Evolutionary conservation across 2,113 vertebrate genomes (phyloP), one percentile per base, ranked within the genome.

Genomic region (Sylvicapra grimmia): DNA sequence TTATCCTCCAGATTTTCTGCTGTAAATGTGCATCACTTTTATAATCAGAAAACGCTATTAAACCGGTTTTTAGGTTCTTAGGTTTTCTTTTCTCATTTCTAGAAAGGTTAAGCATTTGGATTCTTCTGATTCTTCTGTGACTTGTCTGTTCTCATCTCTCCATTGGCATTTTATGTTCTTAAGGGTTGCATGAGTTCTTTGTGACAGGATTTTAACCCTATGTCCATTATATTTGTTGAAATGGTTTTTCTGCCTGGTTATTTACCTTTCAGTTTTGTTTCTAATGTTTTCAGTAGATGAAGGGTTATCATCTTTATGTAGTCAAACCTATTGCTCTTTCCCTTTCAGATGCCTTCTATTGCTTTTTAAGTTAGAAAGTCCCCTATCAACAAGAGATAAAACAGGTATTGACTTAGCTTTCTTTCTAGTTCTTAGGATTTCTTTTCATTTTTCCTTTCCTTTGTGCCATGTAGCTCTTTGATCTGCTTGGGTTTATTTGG

Each of bases 251-350:
- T 86, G 44, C 47, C 53, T 75, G 89, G 75, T 95, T 93, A 51
- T 87, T 95, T 97, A 89, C 86, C 93, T 94, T 97, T 77, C 54
- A 29, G 13, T 91, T 87, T 94, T 49, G 61, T 80, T 94, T 94
- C 84, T 96, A 31, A 47, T 31, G 92, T 89, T 93, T 95, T 94
- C 75, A n/a, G 83, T 33, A 44, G 83, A 80, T 49, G 27, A 61
- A 91, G 59, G 91, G 85, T 86, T 83, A 44, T 82, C 92, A 79
- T 84, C 82, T 86, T 86, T 33, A 33, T 4, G 49, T 49, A 40
- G 56, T 65, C 47, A 79, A 33, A 92, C 16, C 47, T 65, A 91
- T 25, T 29, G 94, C 93, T 56, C 77, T 12, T 47, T 40, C 54
- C 54, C 75, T 72, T 83, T 89, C 87, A 59, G 68, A 85, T 7